Evolutionary conservation across 2,797 vertebrate genomes (phyloP).

Genomic region (Crax fasciolata): DNA sequence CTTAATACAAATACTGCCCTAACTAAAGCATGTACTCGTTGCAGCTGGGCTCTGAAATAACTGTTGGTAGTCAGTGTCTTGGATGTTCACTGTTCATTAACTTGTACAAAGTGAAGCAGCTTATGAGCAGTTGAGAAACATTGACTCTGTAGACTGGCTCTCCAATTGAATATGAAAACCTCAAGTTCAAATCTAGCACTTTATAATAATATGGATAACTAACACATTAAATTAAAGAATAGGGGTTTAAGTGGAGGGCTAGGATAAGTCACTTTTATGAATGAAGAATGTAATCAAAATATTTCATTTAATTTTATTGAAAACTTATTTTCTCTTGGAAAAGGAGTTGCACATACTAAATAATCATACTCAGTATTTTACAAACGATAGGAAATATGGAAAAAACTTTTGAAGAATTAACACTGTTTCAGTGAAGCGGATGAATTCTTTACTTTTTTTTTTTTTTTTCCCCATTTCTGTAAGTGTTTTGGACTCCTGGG

Average conservation of each 20-base stretch:
- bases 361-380: neutral
- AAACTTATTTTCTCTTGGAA: neutral
- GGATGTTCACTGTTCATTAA: neutral
- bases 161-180: neutral
- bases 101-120: neutral
- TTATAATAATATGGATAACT: neutral
- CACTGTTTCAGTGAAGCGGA: neutral
- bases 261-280: neutral
- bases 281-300: neutral
- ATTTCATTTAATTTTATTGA: neutral
- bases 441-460: neutral
- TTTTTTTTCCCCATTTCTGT: neutral
- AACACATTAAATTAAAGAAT: neutral
- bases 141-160: accelerated
- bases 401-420: neutral
- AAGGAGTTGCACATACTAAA: neutral
- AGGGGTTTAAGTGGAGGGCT: neutral
- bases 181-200: neutral
- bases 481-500: slow-evolving; percentile 84
- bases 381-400: neutral
- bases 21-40: neutral
- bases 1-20: neutral
- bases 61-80: neutral
- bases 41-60: neutral
- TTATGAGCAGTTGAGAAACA: neutral